Percentiles rank a stretch among this genome's conserved stretches.
Conservation (phyloP, 2,113 vertebrate genomes). For the Nymphicus hollandicus region DNA sequence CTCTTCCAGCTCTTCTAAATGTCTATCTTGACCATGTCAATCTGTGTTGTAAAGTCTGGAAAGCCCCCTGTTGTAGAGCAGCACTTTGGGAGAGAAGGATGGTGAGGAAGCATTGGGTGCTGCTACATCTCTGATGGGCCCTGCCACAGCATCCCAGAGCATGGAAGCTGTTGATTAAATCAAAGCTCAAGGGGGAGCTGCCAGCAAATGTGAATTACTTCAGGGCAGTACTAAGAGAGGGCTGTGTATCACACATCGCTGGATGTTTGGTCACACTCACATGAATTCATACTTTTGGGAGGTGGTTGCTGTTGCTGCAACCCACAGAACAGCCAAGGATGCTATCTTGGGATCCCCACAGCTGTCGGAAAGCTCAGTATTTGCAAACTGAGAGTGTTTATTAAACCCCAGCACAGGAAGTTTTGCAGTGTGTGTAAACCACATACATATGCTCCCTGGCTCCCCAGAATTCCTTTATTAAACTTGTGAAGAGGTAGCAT, state of each 20-base stretch:
- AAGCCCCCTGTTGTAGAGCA: background rate
- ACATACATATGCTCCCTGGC: background rate
- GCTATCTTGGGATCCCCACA: background rate
- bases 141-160: background rate
- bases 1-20: background rate
- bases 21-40: background rate
- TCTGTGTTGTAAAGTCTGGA: too few species aligned
- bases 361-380: background rate
- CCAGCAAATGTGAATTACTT: background rate
- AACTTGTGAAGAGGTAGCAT: background rate
- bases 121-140: background rate
- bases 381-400: background rate
- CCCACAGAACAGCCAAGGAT: fast-evolving
- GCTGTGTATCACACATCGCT: background rate
- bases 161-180: background rate
- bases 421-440: background rate
- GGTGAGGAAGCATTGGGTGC: background rate
- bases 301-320: background rate
- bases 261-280: background rate
- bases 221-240: background rate
- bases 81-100: background rate
- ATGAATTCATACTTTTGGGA: background rate
- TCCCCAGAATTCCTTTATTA: background rate
- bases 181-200: background rate
- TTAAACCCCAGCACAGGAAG: background rate